phyloP scores from a whole-genome alignment of 2,113 vertebrate genomes.

The Upupa epops region DNA sequence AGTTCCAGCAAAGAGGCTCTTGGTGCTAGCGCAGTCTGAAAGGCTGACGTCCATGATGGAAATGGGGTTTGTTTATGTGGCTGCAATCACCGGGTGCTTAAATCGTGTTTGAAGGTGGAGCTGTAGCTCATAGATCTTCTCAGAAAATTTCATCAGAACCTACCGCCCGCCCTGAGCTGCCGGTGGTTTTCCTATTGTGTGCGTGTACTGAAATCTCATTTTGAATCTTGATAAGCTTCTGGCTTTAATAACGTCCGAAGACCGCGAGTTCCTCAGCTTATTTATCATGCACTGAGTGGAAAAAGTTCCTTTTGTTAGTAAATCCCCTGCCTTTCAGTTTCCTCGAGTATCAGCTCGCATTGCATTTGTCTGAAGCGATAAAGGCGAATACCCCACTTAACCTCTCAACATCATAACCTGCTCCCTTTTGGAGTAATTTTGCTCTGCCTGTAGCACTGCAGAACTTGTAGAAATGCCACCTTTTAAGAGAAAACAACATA shows the following conservation, averaged over 20 bases:
- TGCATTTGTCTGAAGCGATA: constrained; percentile 48
- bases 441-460: neutral
- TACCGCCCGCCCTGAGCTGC: neutral
- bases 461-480: constrained; percentile 18
- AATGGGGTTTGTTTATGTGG: accelerated
- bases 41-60: neutral
- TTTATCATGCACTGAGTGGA: constrained; percentile 32
- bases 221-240: constrained; percentile 49
- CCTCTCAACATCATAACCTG: constrained; percentile 26
- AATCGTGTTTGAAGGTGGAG: neutral
- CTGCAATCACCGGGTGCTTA: neutral
- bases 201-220: constrained; percentile 37
- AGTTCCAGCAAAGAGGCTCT: neutral
- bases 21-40: neutral
- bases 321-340: constrained; percentile 44
- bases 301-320: constrained; percentile 23
- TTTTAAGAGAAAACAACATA: constrained; percentile 44
- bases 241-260: constrained; percentile 47
- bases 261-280: constrained; percentile 29
- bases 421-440: constrained; percentile 51
- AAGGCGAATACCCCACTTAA: constrained; percentile 45
- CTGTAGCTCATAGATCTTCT: neutral
- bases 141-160: constrained; percentile 12
- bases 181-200: constrained; percentile 25
- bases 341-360: constrained; percentile 33